Evolutionary conservation across 2,888 invertebrate species (phyloP), one percentile per base, ranked within the genome.

Genomic region (Andrena trimmerana): DNA sequence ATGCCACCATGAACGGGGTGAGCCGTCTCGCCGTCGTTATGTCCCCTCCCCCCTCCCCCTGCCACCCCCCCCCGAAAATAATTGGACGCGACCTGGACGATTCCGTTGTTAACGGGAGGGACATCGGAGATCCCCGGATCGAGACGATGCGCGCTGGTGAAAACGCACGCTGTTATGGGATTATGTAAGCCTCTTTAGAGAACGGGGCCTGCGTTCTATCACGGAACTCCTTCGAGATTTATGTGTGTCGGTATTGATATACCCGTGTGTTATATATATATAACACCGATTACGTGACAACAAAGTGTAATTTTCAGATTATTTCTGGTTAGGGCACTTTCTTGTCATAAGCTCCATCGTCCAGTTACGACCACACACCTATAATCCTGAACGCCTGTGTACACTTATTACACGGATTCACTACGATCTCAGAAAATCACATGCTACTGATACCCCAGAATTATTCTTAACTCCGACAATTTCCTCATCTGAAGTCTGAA

Each of bases 1-100:
- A 54, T 66, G 54, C 76, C 77, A 81, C 83, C 85, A 74, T 81
- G 78, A 76, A 78, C 71, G 72, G 83, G 67, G 68, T 54, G 52
- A 81, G 29, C 62, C 59, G 70, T 75, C 70, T 76, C 71, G 71
- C 66, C 60, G 76, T 70, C 73, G 67, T 78, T 77, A 71, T 42
- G 50, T 33, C 70, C n/a, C 63, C 8, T 20, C 52, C n/a, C 42
- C 78, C 20, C 20, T 20, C 20, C 20, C 20, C 20, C 20, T 20
- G 20, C 20, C 20, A 0, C 20, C 20, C 73, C 27, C 63, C 24
- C 57, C 57, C 10, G 59, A 79, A 79, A 83, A 79, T 78, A 82
- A 82, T 78, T 78, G 70, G 62, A 24, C 16, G 79, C 33, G 59
- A 36, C 62, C 48, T 13, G 50, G 67, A 13, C 67, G 42, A 57